A percentile compares a stretch with the other conserved stretches of the same genome.
Conservation (phyloP, 2,888 invertebrate species). For the Trissolcus brochymenae region DNA sequence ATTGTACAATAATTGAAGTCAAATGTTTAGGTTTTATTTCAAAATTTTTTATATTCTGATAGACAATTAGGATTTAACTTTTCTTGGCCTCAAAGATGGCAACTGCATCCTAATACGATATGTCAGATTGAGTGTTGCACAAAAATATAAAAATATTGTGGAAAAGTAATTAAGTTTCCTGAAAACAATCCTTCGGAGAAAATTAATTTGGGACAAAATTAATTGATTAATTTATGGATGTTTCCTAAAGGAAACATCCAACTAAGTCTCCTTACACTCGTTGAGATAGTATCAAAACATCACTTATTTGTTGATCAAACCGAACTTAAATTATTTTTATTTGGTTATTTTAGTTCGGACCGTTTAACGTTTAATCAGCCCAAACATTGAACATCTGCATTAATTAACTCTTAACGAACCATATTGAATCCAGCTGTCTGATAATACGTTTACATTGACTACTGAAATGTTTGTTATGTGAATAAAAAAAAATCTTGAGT, state of each 20-base stretch:
- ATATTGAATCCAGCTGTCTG: too few relatives aligned
- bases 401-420: neutral
- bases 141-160: neutral
- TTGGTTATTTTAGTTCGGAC: too few relatives aligned
- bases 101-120: too few relatives aligned
- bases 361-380: too few relatives aligned
- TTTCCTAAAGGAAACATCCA: neutral
- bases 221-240: too few relatives aligned
- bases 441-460: too few relatives aligned
- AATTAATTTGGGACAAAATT: constrained; percentile 12
- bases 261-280: neutral
- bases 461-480: too few relatives aligned
- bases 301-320: neutral
- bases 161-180: constrained; percentile 2
- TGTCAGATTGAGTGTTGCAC: too few relatives aligned
- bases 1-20: too few relatives aligned
- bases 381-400: neutral
- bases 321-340: neutral
- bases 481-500: too few relatives aligned
- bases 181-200: neutral
- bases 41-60: neutral
- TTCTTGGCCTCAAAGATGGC: too few relatives aligned
- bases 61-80: neutral
- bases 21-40: too few relatives aligned
- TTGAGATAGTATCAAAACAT: neutral